Percentiles rank a stretch among this genome's conserved stretches.
phyloP scores from a whole-genome alignment of 2,888 invertebrate species.

The Conomelus anceps region DNA sequence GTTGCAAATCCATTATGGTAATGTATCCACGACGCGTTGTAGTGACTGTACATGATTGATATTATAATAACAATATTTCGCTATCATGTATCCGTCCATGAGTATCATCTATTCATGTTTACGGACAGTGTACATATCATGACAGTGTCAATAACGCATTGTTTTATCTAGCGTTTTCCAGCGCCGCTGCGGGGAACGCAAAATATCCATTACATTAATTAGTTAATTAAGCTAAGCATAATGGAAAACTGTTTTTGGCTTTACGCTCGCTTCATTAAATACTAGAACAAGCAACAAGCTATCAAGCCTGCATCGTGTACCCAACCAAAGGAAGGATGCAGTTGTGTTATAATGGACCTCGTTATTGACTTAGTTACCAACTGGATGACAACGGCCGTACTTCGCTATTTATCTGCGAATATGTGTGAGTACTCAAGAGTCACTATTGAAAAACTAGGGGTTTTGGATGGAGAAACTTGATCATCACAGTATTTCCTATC shows the following conservation, averaged over 20 bases:
- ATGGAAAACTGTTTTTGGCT: neutral
- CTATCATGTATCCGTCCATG: neutral
- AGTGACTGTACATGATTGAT: neutral
- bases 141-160: neutral
- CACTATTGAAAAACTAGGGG: neutral
- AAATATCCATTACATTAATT: neutral
- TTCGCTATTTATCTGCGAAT: neutral
- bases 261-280: neutral
- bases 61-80: neutral
- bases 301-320: neutral
- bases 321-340: neutral
- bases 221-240: neutral
- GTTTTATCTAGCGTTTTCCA: neutral
- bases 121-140: no score
- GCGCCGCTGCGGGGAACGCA: neutral
- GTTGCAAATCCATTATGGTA: neutral
- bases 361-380: neutral
- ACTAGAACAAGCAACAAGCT: neutral
- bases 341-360: neutral
- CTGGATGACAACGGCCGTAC: neutral
- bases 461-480: no score
- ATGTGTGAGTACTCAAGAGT: neutral
- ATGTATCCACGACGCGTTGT: neutral
- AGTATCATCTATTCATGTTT: neutral
- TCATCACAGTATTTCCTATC: no score